Percentiles rank a stretch among this genome's conserved stretches.
Conservation (phyloP, 2,113 vertebrate genomes). For the Rousettus leschenaultii region DNA sequence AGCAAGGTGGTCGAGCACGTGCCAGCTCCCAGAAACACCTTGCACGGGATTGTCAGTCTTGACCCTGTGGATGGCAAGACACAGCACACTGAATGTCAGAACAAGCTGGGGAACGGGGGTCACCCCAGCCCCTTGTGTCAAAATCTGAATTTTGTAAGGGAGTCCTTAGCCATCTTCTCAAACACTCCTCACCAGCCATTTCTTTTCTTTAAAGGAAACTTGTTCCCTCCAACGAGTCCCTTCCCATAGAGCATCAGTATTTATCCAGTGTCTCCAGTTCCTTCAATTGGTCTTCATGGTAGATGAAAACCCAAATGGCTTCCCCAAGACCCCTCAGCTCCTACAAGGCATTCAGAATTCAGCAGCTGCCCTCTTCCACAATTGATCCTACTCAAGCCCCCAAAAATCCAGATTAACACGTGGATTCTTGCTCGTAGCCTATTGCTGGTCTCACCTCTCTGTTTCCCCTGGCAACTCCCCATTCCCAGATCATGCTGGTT, state of each 20-base stretch:
- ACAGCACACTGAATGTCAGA: neutral
- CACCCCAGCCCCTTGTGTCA: neutral
- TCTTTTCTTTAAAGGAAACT: neutral
- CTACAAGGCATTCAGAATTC: neutral
- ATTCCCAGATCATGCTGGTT: neutral
- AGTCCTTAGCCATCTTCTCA: neutral
- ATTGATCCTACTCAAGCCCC: neutral
- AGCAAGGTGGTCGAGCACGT: slow-evolving; percentile 47
- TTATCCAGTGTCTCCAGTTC: neutral
- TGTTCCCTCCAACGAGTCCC: neutral
- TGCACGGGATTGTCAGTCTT: slow-evolving; percentile 82
- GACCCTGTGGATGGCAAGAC: slow-evolving; percentile 77
- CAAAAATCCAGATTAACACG: neutral
- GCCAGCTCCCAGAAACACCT: slow-evolving; percentile 80
- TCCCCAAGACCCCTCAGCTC: neutral
- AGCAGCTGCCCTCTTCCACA: neutral
- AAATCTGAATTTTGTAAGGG: neutral
- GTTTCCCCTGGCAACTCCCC: neutral
- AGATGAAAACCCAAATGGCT: neutral
- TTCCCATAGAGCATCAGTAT: neutral
- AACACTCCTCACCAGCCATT: neutral
- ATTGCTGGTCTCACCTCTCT: neutral
- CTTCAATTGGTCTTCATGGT: neutral
- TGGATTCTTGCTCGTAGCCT: neutral
- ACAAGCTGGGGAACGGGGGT: neutral